These are phyloP conservation scores for Crocuta crocuta DNA, from an alignment of 2,113 vertebrate species.

Conservation along the genomic window DNA sequence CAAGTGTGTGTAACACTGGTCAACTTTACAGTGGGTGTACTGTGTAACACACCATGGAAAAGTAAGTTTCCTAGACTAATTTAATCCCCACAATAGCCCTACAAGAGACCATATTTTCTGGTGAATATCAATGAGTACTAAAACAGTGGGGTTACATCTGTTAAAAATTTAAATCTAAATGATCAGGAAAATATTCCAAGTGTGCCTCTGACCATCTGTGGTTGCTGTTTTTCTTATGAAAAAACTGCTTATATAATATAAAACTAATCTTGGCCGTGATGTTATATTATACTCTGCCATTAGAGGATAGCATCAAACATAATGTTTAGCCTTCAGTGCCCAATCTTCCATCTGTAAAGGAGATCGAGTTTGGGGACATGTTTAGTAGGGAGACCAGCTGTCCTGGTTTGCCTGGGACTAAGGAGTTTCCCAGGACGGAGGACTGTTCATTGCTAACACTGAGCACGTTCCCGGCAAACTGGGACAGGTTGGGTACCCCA, in stretches of 20 bases:
- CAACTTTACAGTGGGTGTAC: background rate
- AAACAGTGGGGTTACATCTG: background rate
- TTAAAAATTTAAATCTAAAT: constrained; percentile 26
- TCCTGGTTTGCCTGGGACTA: background rate
- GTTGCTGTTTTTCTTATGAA: constrained; percentile 24
- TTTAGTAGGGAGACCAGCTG: background rate
- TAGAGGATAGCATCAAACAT: background rate
- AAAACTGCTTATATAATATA: background rate
- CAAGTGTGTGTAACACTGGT: background rate
- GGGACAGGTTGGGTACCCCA: background rate
- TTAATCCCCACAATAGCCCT: background rate
- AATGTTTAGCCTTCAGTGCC: background rate
- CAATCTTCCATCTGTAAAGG: background rate
- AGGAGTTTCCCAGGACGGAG: background rate
- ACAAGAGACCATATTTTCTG: background rate
- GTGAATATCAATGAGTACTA: background rate
- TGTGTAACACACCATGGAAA: background rate
- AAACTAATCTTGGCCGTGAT: background rate
- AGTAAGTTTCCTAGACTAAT: background rate
- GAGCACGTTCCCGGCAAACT: background rate
- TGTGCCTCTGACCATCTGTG: background rate
- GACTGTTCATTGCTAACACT: background rate
- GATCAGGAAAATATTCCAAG: background rate
- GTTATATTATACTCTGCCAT: background rate
- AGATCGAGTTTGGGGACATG: background rate